Percentiles rank a stretch among this genome's conserved stretches.
These are phyloP conservation scores for Nesogale talazaci DNA, from an alignment of 2,113 vertebrate genomes.

Conservation along the genomic window DNA sequence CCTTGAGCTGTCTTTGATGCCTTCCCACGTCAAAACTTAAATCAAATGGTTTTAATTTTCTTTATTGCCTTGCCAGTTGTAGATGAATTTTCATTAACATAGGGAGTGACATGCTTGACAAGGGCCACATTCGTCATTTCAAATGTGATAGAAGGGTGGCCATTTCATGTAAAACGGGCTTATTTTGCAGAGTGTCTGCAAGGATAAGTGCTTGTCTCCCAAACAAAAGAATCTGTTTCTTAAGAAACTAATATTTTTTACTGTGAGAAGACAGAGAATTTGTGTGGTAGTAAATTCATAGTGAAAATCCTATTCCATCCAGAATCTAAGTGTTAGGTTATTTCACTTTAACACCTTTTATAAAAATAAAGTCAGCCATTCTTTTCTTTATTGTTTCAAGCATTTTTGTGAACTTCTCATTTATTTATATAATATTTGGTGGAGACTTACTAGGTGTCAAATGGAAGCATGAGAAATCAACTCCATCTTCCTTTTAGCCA, in stretches of 20 bases:
- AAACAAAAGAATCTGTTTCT: constrained; percentile 27
- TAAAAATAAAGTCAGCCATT: not conserved
- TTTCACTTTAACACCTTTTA: not conserved
- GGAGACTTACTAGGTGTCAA: not conserved
- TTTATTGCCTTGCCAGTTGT: constrained; percentile 61
- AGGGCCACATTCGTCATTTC: constrained; percentile 71
- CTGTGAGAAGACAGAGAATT: constrained; percentile 39
- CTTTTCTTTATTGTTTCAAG: not conserved
- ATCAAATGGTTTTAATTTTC: constrained; percentile 79
- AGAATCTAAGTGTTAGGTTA: not conserved
- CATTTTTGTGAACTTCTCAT: not conserved
- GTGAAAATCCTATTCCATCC: constrained; percentile 11
- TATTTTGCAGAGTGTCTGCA: constrained; percentile 21
- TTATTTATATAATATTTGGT: constrained; percentile 12
- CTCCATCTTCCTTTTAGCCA: not conserved
- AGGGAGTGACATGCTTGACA: constrained; percentile 77
- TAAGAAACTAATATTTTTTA: constrained; percentile 29
- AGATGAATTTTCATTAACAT: constrained; percentile 77
- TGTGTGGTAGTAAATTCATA: not conserved
- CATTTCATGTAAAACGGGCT: constrained; percentile 20
- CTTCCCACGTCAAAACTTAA: constrained; percentile 75
- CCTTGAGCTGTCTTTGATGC: constrained; percentile 68
- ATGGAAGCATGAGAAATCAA: not conserved
- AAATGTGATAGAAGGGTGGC: constrained; percentile 64
- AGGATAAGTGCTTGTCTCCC: constrained; percentile 7